Base-by-base conservation (phyloP, 2,888 invertebrate species). In the Phortica magna region DNA sequence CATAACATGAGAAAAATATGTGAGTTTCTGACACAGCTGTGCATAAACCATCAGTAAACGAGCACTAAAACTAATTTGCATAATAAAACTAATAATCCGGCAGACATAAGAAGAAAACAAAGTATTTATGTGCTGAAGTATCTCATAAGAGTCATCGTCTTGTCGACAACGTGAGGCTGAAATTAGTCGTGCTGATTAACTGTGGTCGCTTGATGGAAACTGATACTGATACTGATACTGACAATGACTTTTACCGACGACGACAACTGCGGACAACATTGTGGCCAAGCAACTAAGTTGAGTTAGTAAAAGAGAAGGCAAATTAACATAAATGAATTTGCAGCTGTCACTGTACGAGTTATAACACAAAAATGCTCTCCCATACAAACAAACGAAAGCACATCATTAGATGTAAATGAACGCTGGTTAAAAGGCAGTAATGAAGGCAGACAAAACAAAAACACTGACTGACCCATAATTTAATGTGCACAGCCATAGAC, bases 311-410 rank as follows among this genome's bases (percentile, higher is more conserved):
- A 61, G 6, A 83, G 85, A 84, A 76, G 79, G 74, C 76, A 88
- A 88, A 85, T 87, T 85, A 86, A 85, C 87, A 86, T 86, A 86
- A 86, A 86, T 86, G 87, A 87, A 86, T 86, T 85, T 84, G 85
- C 87, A 87, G 87, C 85, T 85, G 87, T 85, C 85, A 82, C 82
- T 76, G 76, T 78, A 67, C 83, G 77, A 80, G 78, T 80, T 83
- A 83, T 80, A 80, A 79, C 73, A 75, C 79, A 79, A 78, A 81
- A 14, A 74, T n/a, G 55, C n/a, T 61, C 5, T 17, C 14, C 22
- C 31, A 43, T 70, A 19, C 12, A 31, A 10, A 22, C 22, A 19
- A 31, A 31, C 7, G 22, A 31, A 19, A 72, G 41, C n/a, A 19
- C 22, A 31, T 14, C 31, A 64, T 48, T 48, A 9, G 59, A 17